Base-by-base conservation (phyloP, 2,888 invertebrate species). In the Apamea crenata region DNA sequence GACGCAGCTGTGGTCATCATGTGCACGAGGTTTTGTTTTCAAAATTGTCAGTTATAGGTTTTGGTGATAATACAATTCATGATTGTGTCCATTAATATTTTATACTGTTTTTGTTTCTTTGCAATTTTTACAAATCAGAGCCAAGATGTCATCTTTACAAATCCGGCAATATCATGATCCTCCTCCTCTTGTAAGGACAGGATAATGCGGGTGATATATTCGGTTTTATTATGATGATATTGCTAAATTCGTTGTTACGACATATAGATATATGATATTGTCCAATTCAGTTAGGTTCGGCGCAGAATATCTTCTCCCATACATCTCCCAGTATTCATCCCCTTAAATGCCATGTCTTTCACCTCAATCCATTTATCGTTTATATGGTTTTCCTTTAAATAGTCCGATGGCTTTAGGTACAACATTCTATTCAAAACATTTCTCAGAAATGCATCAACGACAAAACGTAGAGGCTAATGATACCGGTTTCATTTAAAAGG, bases 401-500 rank as follows among this genome's bases (percentile, higher is more conserved):
- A 16, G 7, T 10, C 10, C 32, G 25, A 16, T n/a, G 4, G 8
- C 14, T 72, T 65, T 21, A 61, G 8, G 25, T 25, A 68, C n/a
- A 10, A 44, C 32, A 47, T 66, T 29, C 6, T 29, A 59, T 21
- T 61, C 50, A 67, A 32, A 68, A 21, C 7, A 65, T 36, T 50
- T 66, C 59, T 61, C 29, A 25, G 8, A 25, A 81, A 66, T 47
- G 21, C 63, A 73, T 29, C 59, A 50, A 40, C n/a, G 12, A 25
- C 47, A 25, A 18, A 18, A 65, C 29, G 10, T 40, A 50, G n/a
- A 36, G 10, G n/a, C 44, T 44, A 73, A 59, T 44, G n/a, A 74
- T 65, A 82, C 85, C 69, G 81, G 85, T 84, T 80, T 84, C 25
- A 47, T 67, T 40, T 44, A 14, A 25, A 53, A 80, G 63, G 21